Evolutionary conservation across 2,888 invertebrate species (phyloP).

Genomic region (Zeuzera pyrina): DNA sequence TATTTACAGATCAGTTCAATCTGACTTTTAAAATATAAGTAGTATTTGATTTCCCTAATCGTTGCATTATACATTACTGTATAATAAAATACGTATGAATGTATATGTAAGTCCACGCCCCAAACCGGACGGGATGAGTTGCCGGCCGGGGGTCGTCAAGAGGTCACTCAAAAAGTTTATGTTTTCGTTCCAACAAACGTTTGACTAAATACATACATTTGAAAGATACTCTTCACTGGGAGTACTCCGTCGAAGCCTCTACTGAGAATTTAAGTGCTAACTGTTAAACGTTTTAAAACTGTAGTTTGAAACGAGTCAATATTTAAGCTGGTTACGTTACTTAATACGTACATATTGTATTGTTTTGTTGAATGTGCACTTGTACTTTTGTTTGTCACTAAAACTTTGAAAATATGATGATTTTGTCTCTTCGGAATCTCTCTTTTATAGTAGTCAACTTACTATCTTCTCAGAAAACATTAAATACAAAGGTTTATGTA

Average conservation of each 20-base stretch:
- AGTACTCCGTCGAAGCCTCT: conserved; percentile 18
- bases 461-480: too few relatives aligned
- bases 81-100: neutral
- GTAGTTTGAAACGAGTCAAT: conserved; percentile 7
- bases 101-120: conserved; percentile 3
- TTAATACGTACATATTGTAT: neutral
- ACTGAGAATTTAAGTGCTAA: conserved; percentile 35
- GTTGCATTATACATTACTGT: too few relatives aligned
- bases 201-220: conserved; percentile 11
- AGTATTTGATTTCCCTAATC: too few relatives aligned
- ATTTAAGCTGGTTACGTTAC: neutral
- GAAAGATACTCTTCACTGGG: conserved; percentile 10
- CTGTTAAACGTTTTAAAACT: conserved; percentile 32
- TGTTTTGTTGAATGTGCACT: too few relatives aligned
- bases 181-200: conserved; percentile 37
- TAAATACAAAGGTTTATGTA: too few relatives aligned
- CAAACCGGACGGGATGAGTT: conserved; percentile 27
- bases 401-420: too few relatives aligned
- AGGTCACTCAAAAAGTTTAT: conserved; percentile 23
- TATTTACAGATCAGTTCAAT: too few relatives aligned
- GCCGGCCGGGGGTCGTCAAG: conserved; percentile 30
- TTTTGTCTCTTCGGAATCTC: too few relatives aligned
- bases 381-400: too few relatives aligned
- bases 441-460: too few relatives aligned
- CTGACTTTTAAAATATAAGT: too few relatives aligned